These are phyloP conservation scores for Nomada goodeniana DNA, from an alignment of 2,888 invertebrate species.

Conservation along the genomic window DNA sequence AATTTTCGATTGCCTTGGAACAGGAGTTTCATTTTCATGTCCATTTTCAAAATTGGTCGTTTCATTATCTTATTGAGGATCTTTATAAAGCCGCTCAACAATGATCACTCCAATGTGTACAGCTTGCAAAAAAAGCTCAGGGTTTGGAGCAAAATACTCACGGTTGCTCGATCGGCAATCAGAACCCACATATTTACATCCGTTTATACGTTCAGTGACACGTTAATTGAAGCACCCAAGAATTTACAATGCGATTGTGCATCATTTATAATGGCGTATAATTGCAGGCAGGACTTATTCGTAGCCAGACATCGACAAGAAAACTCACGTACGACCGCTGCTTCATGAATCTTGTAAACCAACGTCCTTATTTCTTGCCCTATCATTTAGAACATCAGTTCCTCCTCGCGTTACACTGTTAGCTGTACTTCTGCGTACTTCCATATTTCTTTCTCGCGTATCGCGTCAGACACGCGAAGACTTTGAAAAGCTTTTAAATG, in stretches of 20 bases:
- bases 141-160: background rate
- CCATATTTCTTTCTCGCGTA: background rate
- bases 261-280: conserved; percentile 29
- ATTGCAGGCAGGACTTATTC: conserved; percentile 16
- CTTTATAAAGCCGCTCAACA: too few relatives aligned
- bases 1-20: too few relatives aligned
- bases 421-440: background rate
- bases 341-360: conserved; percentile 20
- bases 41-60: too few relatives aligned
- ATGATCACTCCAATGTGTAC: too few relatives aligned
- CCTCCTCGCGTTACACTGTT: background rate
- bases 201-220: conserved; percentile 14
- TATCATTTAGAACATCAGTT: conserved; percentile 13
- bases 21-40: too few relatives aligned
- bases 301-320: background rate
- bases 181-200: background rate
- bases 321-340: background rate
- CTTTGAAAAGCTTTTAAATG: background rate
- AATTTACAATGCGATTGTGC: conserved; percentile 7
- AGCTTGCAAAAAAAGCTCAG: background rate
- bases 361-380: background rate
- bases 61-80: too few relatives aligned
- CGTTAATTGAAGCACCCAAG: conserved; percentile 18
- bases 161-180: background rate
- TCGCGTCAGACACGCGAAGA: background rate